Percentiles rank a stretch among this genome's conserved stretches.
Evolutionary conservation across 2,888 invertebrate species (phyloP).

Genomic region (Pyralis farinalis): DNA sequence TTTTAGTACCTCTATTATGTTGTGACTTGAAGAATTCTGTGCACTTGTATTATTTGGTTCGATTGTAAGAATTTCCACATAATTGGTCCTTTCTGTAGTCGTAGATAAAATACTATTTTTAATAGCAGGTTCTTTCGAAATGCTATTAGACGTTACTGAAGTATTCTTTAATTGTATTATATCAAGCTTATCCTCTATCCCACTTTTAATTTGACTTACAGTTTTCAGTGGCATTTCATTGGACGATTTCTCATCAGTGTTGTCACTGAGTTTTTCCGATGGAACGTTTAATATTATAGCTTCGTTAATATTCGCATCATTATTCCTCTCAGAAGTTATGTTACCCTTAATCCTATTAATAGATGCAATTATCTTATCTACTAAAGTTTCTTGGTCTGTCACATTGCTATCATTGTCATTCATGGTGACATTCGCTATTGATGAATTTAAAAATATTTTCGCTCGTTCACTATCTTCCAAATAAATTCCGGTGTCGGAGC

Average conservation of each 20-base stretch:
- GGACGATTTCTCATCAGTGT: conserved; percentile 20
- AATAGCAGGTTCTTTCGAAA: conserved; percentile 13
- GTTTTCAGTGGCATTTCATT: conserved; percentile 20
- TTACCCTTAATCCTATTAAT: conserved; percentile 69
- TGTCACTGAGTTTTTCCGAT: conserved; percentile 22
- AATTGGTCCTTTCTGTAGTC: conserved; percentile 45
- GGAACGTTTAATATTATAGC: conserved; percentile 57
- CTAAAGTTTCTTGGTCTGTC: conserved; percentile 53
- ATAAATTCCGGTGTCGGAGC: conserved; percentile 28
- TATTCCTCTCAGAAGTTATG: conserved; percentile 36
- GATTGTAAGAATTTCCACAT: conserved; percentile 63
- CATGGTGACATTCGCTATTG: conserved; percentile 73
- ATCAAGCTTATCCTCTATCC: conserved; percentile 56
- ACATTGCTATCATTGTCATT: conserved; percentile 39
- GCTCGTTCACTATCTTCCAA: conserved; percentile 72
- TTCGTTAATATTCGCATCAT: conserved; percentile 51
- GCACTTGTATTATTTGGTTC: conserved; percentile 58
- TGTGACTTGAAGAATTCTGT: conserved; percentile 48
- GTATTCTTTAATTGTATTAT: conserved; percentile 20
- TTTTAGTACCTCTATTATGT: conserved; percentile 66
- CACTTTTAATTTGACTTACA: conserved; percentile 50
- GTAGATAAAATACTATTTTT: conserved; percentile 5
- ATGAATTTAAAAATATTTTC: conserved; percentile 75
- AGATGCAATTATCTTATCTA: conserved; percentile 65
- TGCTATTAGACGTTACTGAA: conserved; percentile 18